A percentile compares a stretch with the other conserved stretches of the same genome.
phyloP scores from a whole-genome alignment of 2,113 vertebrate genomes.

The Mormyrus iriodes region DNA sequence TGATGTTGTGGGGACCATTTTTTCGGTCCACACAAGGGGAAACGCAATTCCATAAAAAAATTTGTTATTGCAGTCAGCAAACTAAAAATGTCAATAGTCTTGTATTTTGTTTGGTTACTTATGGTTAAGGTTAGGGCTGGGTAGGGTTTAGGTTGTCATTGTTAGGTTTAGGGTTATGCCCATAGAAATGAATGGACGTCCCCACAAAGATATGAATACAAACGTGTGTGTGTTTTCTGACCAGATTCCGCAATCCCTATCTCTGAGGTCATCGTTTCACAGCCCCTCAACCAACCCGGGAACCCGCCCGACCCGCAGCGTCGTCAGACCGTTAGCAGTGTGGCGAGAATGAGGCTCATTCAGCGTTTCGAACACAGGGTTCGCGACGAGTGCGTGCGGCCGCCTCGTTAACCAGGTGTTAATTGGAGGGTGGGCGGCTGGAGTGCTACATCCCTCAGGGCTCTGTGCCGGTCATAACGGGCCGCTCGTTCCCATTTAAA shows the following conservation, averaged over 20 bases:
- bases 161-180: not conserved
- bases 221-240: not conserved
- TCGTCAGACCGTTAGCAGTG: not conserved
- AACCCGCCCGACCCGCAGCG: not conserved
- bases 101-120: too few species aligned
- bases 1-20: not conserved
- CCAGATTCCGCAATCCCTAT: not conserved
- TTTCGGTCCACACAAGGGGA: not conserved
- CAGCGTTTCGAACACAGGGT: not conserved
- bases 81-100: too few species aligned
- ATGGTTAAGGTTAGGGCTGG: not conserved
- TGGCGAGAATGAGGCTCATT: not conserved
- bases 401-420: not conserved
- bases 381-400: not conserved
- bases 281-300: not conserved
- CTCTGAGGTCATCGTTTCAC: not conserved
- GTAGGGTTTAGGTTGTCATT: not conserved
- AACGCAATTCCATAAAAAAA: not conserved
- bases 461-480: not conserved
- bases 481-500: not conserved
- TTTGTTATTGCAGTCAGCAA: not conserved
- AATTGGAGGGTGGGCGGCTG: constrained; percentile 3
- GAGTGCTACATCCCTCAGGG: not conserved
- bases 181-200: too few species aligned
- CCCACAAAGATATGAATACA: too few species aligned